Percentiles rank a stretch among this genome's conserved stretches.
These are phyloP conservation scores for Oreochromis spilurus DNA, from an alignment of 2,113 vertebrate genomes.

Conservation along the genomic window DNA sequence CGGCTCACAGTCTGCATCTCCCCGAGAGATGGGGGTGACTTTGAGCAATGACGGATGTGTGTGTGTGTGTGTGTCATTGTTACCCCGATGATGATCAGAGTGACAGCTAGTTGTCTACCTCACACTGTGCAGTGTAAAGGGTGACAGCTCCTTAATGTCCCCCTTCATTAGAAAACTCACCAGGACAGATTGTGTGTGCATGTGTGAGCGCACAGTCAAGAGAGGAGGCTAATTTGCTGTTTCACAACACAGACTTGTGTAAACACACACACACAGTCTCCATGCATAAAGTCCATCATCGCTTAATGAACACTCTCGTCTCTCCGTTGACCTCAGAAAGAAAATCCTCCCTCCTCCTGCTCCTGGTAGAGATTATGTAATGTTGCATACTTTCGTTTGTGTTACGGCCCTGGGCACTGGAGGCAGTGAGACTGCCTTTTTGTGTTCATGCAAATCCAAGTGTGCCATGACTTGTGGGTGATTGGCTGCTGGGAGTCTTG, in stretches of 20 bases:
- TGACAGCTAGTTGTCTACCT: constrained; percentile 42
- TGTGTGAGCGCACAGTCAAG: neutral
- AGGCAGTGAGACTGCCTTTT: no score
- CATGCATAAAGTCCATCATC: neutral
- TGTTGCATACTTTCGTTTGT: neutral
- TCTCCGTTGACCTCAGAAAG: neutral
- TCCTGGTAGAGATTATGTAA: neutral
- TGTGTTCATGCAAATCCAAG: no score
- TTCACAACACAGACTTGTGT: neutral
- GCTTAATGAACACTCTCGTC: neutral
- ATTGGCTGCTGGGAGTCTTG: neutral
- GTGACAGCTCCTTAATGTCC: constrained; percentile 39
- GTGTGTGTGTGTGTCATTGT: constrained; percentile 3
- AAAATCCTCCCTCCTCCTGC: neutral
- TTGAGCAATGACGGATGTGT: constrained; percentile 41
- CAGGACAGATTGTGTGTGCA: neutral
- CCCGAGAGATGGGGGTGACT: constrained; percentile 51
- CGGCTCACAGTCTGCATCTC: constrained; percentile 9
- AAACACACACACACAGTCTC: neutral
- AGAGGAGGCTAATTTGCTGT: neutral
- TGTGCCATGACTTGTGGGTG: neutral
- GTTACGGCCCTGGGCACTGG: no score
- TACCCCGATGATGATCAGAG: constrained; percentile 13
- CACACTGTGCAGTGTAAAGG: constrained; percentile 21
- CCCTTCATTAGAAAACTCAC: constrained; percentile 25